Conservation (phyloP, 2,888 invertebrate species). For the Macaria liturata region DNA sequence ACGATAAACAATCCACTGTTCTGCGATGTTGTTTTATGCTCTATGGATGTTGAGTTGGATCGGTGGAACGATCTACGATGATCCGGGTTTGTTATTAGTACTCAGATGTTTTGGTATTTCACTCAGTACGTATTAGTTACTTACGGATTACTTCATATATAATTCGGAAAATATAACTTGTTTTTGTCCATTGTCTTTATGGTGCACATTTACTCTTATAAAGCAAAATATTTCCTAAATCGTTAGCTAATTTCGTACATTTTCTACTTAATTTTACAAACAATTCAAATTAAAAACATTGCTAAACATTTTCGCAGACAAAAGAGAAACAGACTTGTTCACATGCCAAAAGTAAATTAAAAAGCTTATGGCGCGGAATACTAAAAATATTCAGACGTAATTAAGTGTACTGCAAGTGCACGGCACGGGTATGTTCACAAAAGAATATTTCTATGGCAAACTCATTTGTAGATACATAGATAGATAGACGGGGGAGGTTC, state of each 20-base stretch:
- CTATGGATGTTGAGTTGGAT: background rate
- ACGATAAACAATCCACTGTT: slow-evolving; percentile 36
- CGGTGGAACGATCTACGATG: too few species aligned
- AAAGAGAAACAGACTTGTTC: slow-evolving; percentile 13
- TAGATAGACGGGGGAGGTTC: slow-evolving; percentile 62
- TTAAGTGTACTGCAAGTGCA: slow-evolving; percentile 49
- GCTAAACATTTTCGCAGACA: slow-evolving; percentile 1
- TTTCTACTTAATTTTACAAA: too few species aligned
- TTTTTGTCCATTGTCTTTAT: too few species aligned
- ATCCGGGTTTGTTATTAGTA: too few species aligned
- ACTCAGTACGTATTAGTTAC: too few species aligned
- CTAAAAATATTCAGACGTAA: slow-evolving; percentile 48
- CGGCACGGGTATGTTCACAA: slow-evolving; percentile 62
- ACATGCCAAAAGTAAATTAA: slow-evolving; percentile 35
- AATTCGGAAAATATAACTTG: too few species aligned
- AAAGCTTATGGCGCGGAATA: slow-evolving; percentile 42
- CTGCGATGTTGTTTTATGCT: slow-evolving; percentile 23
- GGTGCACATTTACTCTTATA: too few species aligned
- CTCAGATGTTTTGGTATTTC: too few species aligned
- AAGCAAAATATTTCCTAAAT: too few species aligned
- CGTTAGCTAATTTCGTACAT: too few species aligned
- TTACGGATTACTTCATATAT: too few species aligned
- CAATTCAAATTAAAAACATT: too few species aligned
- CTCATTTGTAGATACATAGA: slow-evolving; percentile 66
- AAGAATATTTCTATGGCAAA: slow-evolving; percentile 76